Percentiles rank a stretch among this genome's conserved stretches.
Evolutionary conservation across 2,888 invertebrate species (phyloP).

Genomic region (Ectobius pallidus): DNA sequence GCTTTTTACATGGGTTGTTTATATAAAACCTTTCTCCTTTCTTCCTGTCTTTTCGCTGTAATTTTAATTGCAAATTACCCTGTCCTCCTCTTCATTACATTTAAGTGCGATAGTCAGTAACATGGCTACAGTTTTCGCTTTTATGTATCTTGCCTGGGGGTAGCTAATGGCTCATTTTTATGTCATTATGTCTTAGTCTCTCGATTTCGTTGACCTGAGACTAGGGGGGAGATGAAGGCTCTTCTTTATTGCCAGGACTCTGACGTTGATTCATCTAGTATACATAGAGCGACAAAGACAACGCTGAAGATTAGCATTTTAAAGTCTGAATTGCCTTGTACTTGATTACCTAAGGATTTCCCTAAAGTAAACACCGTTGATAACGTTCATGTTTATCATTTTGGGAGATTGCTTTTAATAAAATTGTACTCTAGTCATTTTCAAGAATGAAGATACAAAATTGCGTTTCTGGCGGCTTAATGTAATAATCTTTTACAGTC

Average conservation of each 20-base stretch:
- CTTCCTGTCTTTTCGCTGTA: background rate
- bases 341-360: background rate
- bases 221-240: background rate
- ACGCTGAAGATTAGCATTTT: background rate
- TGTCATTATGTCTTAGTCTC: background rate
- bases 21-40: no score
- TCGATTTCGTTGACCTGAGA: background rate
- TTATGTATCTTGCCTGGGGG: background rate
- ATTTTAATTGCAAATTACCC: constrained; percentile 6
- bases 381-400: background rate
- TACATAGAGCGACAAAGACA: background rate
- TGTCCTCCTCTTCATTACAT: background rate
- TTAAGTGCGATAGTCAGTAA: background rate
- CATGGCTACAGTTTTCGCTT: background rate
- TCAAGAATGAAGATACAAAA: no score
- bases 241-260: background rate
- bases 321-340: background rate
- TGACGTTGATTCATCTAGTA: background rate
- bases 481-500: no score
- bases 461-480: no score
- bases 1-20: no score
- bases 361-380: background rate
- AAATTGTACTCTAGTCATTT: no score
- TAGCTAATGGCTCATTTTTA: background rate
- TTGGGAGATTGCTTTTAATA: background rate